Base-by-base conservation (phyloP, 2,888 invertebrate species). In the Pardosa pseudoannulata region DNA sequence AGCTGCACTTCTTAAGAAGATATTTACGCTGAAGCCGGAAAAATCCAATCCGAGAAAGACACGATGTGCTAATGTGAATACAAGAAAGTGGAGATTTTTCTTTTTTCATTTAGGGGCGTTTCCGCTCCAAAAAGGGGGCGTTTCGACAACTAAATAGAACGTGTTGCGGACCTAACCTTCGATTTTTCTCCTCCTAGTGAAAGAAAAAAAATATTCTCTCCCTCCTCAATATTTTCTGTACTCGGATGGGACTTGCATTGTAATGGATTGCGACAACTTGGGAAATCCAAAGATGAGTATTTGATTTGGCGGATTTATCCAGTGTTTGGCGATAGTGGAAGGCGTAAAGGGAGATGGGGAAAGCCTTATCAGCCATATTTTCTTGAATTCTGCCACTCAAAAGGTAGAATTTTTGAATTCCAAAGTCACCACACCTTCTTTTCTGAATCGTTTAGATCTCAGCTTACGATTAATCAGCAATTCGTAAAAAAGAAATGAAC, bases 11-110 rank as follows among this genome's bases (percentile, higher is more conserved):
- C 56, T 23, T 56, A 56, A 56, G 56, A 56, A 56, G 23, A 56
- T 56, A 56, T 56, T 56, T 56, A 56, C 23, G 56, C 16, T 23
- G 56, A 56, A 19, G 19, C 56, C 56, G 56, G 65, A 65, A 65
- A 31, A 65, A 65, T 65, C 65, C 31, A 65, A 65, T 65, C 65
- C 31, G 11, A 31, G n/a, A 65, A 41, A 65, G 29, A 56, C 46
- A 50, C 70, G 28, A 31, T 28, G 39, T 67, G 67, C 78, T 85
- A 85, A 78, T 78, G 78, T 70, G 76, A 83, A 76, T 76, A 46
- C 41, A 73, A 85, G 36, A 56, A 64, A 39, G 67, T 67, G 67
- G 31, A 36, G 67, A 31, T 67, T 56, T 67, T 19, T 67, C 32
- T 67, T 16, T 32, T 41, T 71, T 79, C 32, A 50, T 23, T 28